Evolutionary conservation across 2,888 invertebrate species (phyloP), one percentile per base, ranked within the genome.

Genomic region (Oasisia sp.): DNA sequence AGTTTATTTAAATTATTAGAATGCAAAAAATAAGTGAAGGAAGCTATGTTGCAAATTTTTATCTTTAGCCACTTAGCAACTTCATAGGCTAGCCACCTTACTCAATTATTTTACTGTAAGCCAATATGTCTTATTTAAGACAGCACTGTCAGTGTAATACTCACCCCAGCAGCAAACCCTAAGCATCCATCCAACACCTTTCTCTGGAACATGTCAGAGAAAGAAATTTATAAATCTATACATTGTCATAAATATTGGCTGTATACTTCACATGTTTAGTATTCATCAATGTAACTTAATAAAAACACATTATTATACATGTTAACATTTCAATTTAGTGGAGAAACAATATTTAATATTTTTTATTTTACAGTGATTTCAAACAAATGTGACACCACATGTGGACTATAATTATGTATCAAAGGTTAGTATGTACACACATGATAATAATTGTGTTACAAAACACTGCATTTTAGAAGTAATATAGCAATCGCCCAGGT

Each of bases 111-210:
- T 27, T 4, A 74, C 19, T 27, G 27, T 74, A 7, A n/a, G 19
- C 45, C 12, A 38, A 38, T 1, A 38, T 50, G 4, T 91, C 45
- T 32, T 32, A 32, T 27, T n/a, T 45, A 32, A 19, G 32, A 91
- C 8, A 58, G 14, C 32, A 27, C 32, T n/a, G 7, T n/a, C n/a
- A n/a, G n/a, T n/a, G n/a, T n/a, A n/a, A 38, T 32, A 94, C 96
- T 95, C 95, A 99, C 99, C 93, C 99, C 99, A 56, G 99, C 99
- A 32, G 99, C 99, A 97, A 99, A 99, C 89, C 99, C 99, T 93
- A 99, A 97, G 95, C 99, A 99, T 50, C 97, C 97, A 97, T 99
- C 99, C 95, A 99, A 97, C 91, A 99, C 97, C 97, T 98, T 98
- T 90, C 94, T 93, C 94, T 94, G 93, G 89, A 38, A 89, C 91